These are phyloP conservation scores for Hermetia illucens DNA, from an alignment of 1,140 invertebrate species.

Conservation along the genomic window DNA sequence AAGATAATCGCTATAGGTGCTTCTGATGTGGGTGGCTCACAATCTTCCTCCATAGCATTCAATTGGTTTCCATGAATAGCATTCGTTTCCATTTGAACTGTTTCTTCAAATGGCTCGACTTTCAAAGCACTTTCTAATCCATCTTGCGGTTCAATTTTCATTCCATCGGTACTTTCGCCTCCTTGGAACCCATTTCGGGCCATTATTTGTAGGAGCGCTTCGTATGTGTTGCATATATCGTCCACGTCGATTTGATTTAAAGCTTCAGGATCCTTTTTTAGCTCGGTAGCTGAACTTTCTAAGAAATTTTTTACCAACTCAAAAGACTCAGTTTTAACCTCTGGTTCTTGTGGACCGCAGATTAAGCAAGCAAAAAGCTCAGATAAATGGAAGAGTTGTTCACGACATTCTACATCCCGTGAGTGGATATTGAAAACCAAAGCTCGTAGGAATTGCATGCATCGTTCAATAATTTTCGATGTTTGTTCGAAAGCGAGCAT, in stretches of 20 bases:
- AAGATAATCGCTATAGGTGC: conserved; percentile 4
- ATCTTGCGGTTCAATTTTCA: too few relatives aligned
- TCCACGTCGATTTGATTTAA: neutral
- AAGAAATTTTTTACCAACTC: conserved; percentile 7
- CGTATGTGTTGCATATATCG: neutral
- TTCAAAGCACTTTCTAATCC: too few relatives aligned
- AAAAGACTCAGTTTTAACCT: conserved; percentile 24
- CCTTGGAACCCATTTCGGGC: conserved; percentile 5
- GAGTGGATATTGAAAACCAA: conserved; percentile 17
- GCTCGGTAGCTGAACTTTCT: conserved; percentile 1
- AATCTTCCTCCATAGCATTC: neutral
- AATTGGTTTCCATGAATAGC: neutral
- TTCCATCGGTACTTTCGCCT: neutral
- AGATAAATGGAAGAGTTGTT: conserved; percentile 23
- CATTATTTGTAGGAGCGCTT: conserved; percentile 6
- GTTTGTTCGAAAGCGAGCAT: conserved; percentile 23
- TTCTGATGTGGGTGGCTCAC: neutral
- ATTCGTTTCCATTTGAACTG: neutral
- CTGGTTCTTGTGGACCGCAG: conserved; percentile 22
- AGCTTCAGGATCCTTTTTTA: conserved; percentile 15
- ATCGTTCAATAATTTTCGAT: conserved; percentile 16
- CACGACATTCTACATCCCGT: conserved; percentile 15
- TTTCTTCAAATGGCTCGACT: neutral
- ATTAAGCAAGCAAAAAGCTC: conserved; percentile 24
- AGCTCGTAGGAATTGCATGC: conserved; percentile 20